Evolutionary conservation across 1,140 invertebrate species (phyloP), one percentile per base, ranked within the genome.

Genomic region (Potamilus streckersoni): DNA sequence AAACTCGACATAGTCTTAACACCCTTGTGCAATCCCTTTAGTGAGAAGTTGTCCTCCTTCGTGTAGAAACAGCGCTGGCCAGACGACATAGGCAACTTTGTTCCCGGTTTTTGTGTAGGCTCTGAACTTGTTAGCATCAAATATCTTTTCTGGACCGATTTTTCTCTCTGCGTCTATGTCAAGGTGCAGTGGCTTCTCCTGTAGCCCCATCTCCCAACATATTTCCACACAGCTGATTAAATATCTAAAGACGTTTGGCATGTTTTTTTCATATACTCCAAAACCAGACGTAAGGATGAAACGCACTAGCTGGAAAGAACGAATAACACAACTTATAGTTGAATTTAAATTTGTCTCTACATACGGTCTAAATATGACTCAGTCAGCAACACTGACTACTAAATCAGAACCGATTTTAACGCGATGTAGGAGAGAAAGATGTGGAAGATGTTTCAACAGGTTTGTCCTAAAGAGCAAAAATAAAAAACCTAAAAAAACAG

Each of bases 131-230:
- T 66, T 17, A 16, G 19, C 56, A 63, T 58, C 58, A 58, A 73
- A 65, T 2, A 70, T 58, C 16, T n/a, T 59, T 8, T 58, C 68
- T 8, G 19, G 69, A 14, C 13, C 57, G 16, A 66, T 58, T 13
- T 73, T 67, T 66, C 68, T 16, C 12, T 23, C 16, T 19, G 20
- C 38, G 12, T 12, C 13, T 19, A 56, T 74, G 19, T 77, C 68
- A 15, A 80, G 74, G 56, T 69, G 31, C n/a, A 80, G 69, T 14
- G 79, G 75, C 49, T 75, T 72, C 17, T 72, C 69, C 19, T 80
- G 79, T 13, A 76, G 61, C 19, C 59, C 55, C 79, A 80, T 80
- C 59, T 71, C 56, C 79, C 79, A 80, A 61, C 68, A 66, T 23
- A 68, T 74, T 60, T 68, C 49, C 1, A 78, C 65, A 69, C 72